These are phyloP conservation scores for Acomys russatus DNA, from an alignment of 2,797 vertebrate genomes.

Conservation along the genomic window DNA sequence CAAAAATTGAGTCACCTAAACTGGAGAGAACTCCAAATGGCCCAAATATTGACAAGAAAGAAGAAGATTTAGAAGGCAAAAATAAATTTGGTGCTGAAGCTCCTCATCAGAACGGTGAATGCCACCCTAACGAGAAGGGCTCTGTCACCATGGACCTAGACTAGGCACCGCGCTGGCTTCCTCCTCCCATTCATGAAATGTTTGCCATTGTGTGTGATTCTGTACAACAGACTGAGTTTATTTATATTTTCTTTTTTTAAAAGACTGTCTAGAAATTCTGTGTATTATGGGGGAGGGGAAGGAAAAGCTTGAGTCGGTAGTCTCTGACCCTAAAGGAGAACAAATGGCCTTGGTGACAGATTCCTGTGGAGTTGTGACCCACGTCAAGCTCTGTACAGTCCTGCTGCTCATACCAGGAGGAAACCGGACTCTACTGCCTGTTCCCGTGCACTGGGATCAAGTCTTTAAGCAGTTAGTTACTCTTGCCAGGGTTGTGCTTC, in stretches of 20 bases:
- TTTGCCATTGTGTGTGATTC: conserved; percentile 85
- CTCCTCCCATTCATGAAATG: conserved; percentile 83
- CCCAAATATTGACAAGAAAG: conserved; percentile 79
- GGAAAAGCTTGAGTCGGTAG: conserved; percentile 86
- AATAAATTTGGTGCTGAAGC: conserved; percentile 86
- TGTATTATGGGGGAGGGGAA: conserved; percentile 83
- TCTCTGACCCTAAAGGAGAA: conserved; percentile 89
- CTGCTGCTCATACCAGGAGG: conserved; percentile 83
- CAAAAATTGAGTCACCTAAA: conserved; percentile 91
- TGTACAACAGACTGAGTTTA: conserved; percentile 86
- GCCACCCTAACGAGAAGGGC: conserved; percentile 86
- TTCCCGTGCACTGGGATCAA: conserved; percentile 83
- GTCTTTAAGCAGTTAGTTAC: conserved; percentile 87
- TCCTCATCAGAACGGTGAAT: conserved; percentile 89
- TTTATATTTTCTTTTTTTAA: conserved; percentile 89
- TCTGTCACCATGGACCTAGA: conserved; percentile 90
- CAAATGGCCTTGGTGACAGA: conserved; percentile 91
- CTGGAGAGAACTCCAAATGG: conserved; percentile 89
- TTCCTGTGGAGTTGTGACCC: conserved; percentile 93
- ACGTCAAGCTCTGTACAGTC: conserved; percentile 89
- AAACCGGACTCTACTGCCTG: conserved; percentile 67
- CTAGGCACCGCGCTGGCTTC: conserved; percentile 81
- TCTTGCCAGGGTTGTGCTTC: conserved; percentile 90
- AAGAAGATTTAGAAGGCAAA: conserved; percentile 87
- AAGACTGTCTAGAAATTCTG: conserved; percentile 87